phyloP scores from a whole-genome alignment of 2,113 vertebrate genomes.

The Psittacus erithacus region DNA sequence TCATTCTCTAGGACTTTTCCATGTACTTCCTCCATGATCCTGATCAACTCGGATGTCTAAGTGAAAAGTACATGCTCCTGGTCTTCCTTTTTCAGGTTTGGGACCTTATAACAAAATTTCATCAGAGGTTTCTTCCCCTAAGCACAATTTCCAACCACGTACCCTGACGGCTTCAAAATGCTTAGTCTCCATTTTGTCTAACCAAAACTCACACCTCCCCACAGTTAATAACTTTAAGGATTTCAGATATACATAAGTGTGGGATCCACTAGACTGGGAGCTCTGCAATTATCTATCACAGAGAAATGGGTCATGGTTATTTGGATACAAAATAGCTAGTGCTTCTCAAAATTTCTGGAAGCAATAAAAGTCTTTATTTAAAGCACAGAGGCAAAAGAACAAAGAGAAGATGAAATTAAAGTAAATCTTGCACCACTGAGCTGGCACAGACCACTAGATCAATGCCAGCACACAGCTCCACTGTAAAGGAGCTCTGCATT shows the following conservation, averaged over 20 bases:
- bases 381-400: slow-evolving; percentile 55
- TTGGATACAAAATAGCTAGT: background rate
- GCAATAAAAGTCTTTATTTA: slow-evolving; percentile 34
- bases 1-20: background rate
- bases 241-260: background rate
- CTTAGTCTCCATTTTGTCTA: background rate
- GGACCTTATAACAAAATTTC: background rate
- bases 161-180: background rate
- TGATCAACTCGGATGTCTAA: background rate
- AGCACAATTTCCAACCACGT: background rate
- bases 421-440: slow-evolving; percentile 63
- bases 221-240: background rate
- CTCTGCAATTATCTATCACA: background rate
- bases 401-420: slow-evolving; percentile 70
- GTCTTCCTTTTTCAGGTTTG: background rate
- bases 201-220: background rate
- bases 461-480: slow-evolving; percentile 43
- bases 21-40: background rate
- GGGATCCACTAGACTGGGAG: background rate
- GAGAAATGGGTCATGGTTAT: background rate
- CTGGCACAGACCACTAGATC: slow-evolving; percentile 66
- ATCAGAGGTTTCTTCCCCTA: background rate
- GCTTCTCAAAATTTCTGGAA: slow-evolving; percentile 15
- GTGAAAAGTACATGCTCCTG: background rate
- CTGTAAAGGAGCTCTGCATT: slow-evolving; percentile 37